Percentiles rank a stretch among this genome's conserved stretches.
Conservation (phyloP, 2,797 vertebrate species). For the Rhinella marina region DNA sequence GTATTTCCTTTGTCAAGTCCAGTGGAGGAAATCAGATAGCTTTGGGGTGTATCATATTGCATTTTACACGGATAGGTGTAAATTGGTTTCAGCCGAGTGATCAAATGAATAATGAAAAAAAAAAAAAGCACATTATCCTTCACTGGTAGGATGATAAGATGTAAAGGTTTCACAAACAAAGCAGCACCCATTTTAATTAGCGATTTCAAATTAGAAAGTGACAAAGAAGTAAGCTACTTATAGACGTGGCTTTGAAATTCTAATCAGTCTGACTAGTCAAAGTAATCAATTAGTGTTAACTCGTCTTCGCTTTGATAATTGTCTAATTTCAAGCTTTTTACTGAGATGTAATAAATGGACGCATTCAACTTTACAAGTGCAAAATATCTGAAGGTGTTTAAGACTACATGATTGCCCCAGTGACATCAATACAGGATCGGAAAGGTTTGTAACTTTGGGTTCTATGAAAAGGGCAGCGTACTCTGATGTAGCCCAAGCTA, state of each 20-base stretch:
- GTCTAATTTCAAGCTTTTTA: constrained; percentile 42
- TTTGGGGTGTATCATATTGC: constrained; percentile 51
- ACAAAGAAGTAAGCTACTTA: constrained; percentile 60
- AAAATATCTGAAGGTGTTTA: constrained; percentile 15
- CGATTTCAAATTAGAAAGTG: constrained; percentile 62
- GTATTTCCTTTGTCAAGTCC: constrained; percentile 31
- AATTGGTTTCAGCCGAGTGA: constrained; percentile 67
- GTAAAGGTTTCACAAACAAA: constrained; percentile 62
- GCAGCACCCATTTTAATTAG: constrained; percentile 64
- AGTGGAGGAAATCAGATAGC: constrained; percentile 53
- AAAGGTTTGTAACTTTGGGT: background rate
- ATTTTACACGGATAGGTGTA: constrained; percentile 58
- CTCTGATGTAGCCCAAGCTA: background rate
- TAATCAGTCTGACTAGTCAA: constrained; percentile 34
- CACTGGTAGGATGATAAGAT: constrained; percentile 60
- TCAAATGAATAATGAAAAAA: constrained; percentile 63
- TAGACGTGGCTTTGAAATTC: constrained; percentile 53
- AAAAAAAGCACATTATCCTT: constrained; percentile 54
- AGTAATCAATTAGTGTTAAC: constrained; percentile 36
- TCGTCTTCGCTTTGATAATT: constrained; percentile 20
- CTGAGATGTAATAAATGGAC: constrained; percentile 13
- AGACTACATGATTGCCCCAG: constrained; percentile 12
- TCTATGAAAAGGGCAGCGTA: background rate
- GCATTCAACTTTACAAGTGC: constrained; percentile 33
- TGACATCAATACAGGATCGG: background rate